Percentiles rank a stretch among this genome's conserved stretches.
Evolutionary conservation across 2,113 vertebrate species (phyloP).

Genomic region (Mesoclemmys tuberculata): DNA sequence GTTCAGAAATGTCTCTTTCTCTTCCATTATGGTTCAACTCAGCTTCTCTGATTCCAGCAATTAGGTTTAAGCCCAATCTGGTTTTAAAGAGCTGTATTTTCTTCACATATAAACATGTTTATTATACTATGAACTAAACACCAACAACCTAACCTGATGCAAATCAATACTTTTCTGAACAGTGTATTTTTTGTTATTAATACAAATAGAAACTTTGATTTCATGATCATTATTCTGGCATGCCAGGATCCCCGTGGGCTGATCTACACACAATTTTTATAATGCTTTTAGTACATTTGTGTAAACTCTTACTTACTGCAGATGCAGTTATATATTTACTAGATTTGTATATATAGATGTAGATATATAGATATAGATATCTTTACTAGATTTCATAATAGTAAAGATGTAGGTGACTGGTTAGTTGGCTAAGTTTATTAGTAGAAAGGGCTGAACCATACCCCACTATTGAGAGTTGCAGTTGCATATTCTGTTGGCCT

Average conservation of each 20-base stretch:
- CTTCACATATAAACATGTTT: neutral
- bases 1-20: neutral
- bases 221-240: neutral
- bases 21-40: neutral
- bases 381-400: conserved; percentile 55
- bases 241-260: neutral
- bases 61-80: neutral
- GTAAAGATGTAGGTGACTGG: conserved; percentile 20
- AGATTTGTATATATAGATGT: too few relatives aligned
- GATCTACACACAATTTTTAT: neutral
- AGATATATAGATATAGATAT: too few relatives aligned
- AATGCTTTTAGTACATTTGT: neutral
- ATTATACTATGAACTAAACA: neutral
- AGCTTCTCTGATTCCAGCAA: neutral
- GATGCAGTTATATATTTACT: neutral
- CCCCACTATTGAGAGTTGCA: conserved; percentile 12
- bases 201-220: neutral
- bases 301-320: neutral
- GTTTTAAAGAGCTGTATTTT: neutral
- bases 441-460: conserved; percentile 11
- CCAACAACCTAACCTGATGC: neutral
- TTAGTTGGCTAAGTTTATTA: conserved; percentile 38
- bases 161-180: neutral
- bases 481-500: conserved; percentile 33
- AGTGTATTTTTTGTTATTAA: fast-evolving